phyloP scores from a whole-genome alignment of 2,888 invertebrate genomes.

The Pyrgus malvae region DNA sequence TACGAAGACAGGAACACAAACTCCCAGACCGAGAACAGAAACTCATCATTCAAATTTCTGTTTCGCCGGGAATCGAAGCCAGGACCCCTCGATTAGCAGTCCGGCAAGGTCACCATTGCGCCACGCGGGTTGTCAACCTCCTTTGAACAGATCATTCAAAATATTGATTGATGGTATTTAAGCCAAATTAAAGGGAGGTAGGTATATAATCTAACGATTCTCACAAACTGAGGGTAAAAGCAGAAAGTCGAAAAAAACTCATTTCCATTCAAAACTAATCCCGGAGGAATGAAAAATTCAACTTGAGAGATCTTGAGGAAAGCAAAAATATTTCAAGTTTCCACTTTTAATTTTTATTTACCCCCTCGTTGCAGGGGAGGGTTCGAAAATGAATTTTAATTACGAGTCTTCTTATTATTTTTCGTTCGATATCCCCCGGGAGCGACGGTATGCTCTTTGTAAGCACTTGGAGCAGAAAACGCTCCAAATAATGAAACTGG shows the following conservation, averaged over 20 bases:
- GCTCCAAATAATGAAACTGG: conserved; percentile 8
- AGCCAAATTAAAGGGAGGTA: too few relatives aligned
- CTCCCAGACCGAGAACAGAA: too few relatives aligned
- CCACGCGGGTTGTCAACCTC: too few relatives aligned
- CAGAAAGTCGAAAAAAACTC: conserved; percentile 14
- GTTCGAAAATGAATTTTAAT: conserved; percentile 21
- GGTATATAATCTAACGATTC: background rate
- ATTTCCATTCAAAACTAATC: conserved; percentile 26
- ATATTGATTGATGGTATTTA: too few relatives aligned
- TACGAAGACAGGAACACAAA: too few relatives aligned
- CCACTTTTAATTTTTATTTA: conserved; percentile 20
- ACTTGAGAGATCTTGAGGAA: conserved; percentile 14
- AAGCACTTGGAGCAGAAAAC: background rate
- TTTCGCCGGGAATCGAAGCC: too few relatives aligned
- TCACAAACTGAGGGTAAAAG: background rate
- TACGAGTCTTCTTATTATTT: conserved; percentile 23
- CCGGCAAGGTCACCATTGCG: too few relatives aligned
- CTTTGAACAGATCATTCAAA: too few relatives aligned
- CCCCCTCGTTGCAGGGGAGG: background rate
- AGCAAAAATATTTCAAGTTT: conserved; percentile 20
- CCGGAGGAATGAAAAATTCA: conserved; percentile 15
- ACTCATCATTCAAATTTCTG: too few relatives aligned
- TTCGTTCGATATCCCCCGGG: conserved; percentile 21
- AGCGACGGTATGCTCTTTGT: conserved; percentile 9
- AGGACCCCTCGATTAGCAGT: too few relatives aligned